Conservation (phyloP, 2,113 vertebrate genomes). For the Notothenia rossii region DNA sequence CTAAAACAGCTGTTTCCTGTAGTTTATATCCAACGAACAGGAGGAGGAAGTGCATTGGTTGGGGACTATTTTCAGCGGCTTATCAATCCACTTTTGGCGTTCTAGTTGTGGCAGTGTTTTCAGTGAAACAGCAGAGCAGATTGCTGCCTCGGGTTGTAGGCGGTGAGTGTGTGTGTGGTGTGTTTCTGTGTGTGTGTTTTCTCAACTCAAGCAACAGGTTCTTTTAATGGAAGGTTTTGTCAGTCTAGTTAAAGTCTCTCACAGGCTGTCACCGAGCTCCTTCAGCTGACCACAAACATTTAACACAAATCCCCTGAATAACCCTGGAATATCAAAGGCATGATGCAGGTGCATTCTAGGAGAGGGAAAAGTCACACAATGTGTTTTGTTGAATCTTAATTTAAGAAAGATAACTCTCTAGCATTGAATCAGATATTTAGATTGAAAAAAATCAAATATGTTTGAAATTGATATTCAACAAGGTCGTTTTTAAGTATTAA, state of each 20-base stretch:
- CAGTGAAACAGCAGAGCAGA: constrained; percentile 8
- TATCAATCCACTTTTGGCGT: no score
- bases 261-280: constrained; percentile 2
- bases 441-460: no score
- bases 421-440: no score
- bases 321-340: not conserved
- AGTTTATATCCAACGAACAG: no score
- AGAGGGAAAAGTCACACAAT: not conserved
- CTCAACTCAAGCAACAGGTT: not conserved
- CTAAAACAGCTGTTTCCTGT: no score
- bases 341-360: not conserved
- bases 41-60: no score
- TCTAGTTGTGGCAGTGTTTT: not conserved
- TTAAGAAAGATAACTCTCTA: no score
- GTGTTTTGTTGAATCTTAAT: no score
- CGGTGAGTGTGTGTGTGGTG: not conserved
- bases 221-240: not conserved
- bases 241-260: not conserved
- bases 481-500: no score
- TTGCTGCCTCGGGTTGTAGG: not conserved
- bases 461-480: no score
- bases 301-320: not conserved
- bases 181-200: constrained; percentile 10
- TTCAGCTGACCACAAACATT: constrained; percentile 4
- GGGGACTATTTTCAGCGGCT: no score